A percentile compares a stretch with the other conserved stretches of the same genome.
Conservation (phyloP, 2,797 vertebrate species). For the Acipenser ruthenus region DNA sequence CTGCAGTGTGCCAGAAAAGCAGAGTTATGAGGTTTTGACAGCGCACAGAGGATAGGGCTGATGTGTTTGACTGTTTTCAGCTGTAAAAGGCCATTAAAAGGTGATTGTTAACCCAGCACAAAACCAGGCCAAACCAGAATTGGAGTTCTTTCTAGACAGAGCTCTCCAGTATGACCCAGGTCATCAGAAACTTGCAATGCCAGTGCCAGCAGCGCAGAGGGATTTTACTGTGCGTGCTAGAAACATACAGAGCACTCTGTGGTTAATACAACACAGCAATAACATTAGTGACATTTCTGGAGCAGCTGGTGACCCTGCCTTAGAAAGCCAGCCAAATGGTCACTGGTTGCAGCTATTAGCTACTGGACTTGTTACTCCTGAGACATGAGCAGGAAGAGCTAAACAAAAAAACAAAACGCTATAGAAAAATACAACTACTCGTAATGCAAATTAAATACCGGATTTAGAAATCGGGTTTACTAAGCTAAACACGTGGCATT, state of each 20-base stretch:
- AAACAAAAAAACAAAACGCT: constrained; percentile 37
- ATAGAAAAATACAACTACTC: too few relatives aligned
- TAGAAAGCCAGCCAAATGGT: constrained; percentile 42
- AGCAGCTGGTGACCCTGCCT: constrained; percentile 22
- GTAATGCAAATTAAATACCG: too few relatives aligned
- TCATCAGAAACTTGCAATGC: constrained; percentile 49
- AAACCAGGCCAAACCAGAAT: constrained; percentile 29
- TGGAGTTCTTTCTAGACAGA: constrained; percentile 23
- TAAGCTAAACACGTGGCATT: too few relatives aligned
- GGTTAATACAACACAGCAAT: constrained; percentile 30
- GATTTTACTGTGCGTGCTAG: constrained; percentile 20
- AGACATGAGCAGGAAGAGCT: constrained; percentile 34
- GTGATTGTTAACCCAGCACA: constrained; percentile 31
- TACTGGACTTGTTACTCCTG: constrained; percentile 46
- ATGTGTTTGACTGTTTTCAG: constrained; percentile 42
- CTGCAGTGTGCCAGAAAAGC: constrained; percentile 23
- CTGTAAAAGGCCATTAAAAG: constrained; percentile 31
- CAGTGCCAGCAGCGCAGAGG: constrained; percentile 43
- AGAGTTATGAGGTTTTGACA: constrained; percentile 33
- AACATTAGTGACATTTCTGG: neutral
- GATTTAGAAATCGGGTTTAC: too few relatives aligned
- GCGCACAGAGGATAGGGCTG: constrained; percentile 30
- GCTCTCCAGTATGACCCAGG: constrained; percentile 45
- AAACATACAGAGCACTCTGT: constrained; percentile 22
- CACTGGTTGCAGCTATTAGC: constrained; percentile 40